Evolutionary conservation across 37 sponge, comb jelly and placozoan genomes (phyloP).

Genomic region (Ephydatia muelleri): DNA sequence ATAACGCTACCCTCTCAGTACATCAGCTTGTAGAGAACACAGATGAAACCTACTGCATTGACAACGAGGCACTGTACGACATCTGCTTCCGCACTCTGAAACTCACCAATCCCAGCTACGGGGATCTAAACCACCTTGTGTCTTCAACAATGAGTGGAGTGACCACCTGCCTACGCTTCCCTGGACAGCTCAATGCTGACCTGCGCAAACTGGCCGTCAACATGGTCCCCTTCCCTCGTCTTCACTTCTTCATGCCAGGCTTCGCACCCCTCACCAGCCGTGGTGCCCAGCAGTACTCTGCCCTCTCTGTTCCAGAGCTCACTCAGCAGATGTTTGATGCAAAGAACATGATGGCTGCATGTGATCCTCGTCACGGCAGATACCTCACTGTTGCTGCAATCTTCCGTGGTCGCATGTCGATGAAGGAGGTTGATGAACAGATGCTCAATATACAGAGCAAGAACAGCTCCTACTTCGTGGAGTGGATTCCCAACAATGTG

Average conservation of each 20-base stretch:
- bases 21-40: conserved; percentile 96
- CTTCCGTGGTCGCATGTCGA: conserved; percentile 94
- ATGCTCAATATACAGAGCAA: conserved; percentile 96
- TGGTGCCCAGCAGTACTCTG: conserved; percentile 93
- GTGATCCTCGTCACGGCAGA: conserved; percentile 94
- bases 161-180: conserved; percentile 84
- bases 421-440: conserved; percentile 95
- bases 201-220: conserved; percentile 81
- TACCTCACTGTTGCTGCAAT: conserved; percentile 95
- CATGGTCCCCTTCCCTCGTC: conserved; percentile 97
- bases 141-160: conserved; percentile 87
- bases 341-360: conserved; percentile 98
- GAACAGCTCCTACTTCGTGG: conserved; percentile 97
- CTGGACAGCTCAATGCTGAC: conserved; percentile 93
- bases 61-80: conserved; percentile 93
- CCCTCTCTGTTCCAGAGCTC: conserved; percentile 92
- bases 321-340: conserved; percentile 97
- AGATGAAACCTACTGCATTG: conserved; percentile 90
- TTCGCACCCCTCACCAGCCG: conserved; percentile 96
- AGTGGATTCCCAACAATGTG: conserved; percentile 98
- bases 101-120: conserved; percentile 91
- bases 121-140: conserved; percentile 88
- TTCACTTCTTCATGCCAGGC: conserved; percentile 97
- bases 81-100: conserved; percentile 95
- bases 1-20: conserved; percentile 84